Evolutionary conservation across 2,888 invertebrate species (phyloP), one percentile per base, ranked within the genome.

Genomic region (Pogonocherus hispidulus): DNA sequence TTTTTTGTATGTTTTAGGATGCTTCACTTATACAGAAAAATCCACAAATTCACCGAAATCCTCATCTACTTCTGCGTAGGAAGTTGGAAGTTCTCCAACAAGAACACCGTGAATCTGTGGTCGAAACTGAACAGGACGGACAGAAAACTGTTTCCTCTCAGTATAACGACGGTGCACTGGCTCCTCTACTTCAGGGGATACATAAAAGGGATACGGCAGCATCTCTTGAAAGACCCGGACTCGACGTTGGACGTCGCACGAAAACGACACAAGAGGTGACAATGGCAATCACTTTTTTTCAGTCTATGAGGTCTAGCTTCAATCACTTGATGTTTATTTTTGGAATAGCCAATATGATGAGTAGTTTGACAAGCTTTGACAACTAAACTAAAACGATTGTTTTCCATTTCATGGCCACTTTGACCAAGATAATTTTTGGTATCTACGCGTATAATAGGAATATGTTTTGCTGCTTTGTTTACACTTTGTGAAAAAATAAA

Each of bases 191-290:
- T 93, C 80, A 87, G 88, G 64, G 87, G 87, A 44, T 94, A 95
- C 80, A 85, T 94, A 27, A 86, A 86, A 55, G 97, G 97, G 2
- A 89, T 95, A 60, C 88, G 95, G 64, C 84, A 89, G 59, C 94
- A 92, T 82, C 84, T 96, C 60, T 89, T 94, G 76, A 95, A 95
- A 80, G 96, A 97, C 74, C 89, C 91, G 69, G 88, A 92, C 11
- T 88, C 88, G 62, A 91, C 91, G 0, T 83, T 94, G 52, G 75
- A 77, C 2, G 49, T 46, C 1, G 77, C 80, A 2, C 76, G 63
- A 60, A 60, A 47, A 27, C 73, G 67, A 60, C 49, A 66, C 18
- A 54, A 60, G 52, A 74, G 77, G 79, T 78, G 63, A 65, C 66
- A 0, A 14, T 63, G 18, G 35, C 6, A 20, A 47, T 18, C 9